These are phyloP conservation scores for Lordiphosa clarofinis DNA, from an alignment of 1,140 invertebrate genomes.

Conservation along the genomic window DNA sequence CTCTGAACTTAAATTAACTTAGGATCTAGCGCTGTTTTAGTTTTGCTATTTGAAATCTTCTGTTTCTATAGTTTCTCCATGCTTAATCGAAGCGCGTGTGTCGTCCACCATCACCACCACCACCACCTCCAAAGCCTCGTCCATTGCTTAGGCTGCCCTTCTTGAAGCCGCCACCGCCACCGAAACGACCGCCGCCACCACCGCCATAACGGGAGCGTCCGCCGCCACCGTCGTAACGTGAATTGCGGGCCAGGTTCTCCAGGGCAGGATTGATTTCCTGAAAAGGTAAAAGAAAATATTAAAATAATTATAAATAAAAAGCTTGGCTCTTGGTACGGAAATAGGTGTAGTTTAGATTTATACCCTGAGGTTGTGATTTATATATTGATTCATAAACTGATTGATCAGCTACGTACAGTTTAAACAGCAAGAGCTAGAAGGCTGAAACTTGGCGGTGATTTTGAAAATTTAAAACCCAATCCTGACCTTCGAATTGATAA, in stretches of 20 bases:
- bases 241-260: conserved; percentile 81
- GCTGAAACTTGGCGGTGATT: too few relatives aligned
- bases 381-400: neutral
- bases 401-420: too few relatives aligned
- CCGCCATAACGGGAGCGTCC: conserved; percentile 79
- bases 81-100: conserved; percentile 81
- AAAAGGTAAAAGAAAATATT: conserved; percentile 11
- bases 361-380: neutral
- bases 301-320: too few relatives aligned
- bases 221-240: conserved; percentile 80
- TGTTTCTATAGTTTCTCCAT: conserved; percentile 54
- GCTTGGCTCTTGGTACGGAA: too few relatives aligned
- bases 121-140: conserved; percentile 54
- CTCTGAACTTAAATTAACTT: conserved; percentile 70
- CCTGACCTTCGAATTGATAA: too few relatives aligned
- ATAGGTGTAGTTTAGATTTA: too few relatives aligned
- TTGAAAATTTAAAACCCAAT: too few relatives aligned
- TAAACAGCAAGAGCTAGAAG: too few relatives aligned
- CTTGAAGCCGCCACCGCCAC: conserved; percentile 74
- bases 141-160: conserved; percentile 70
- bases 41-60: conserved; percentile 70
- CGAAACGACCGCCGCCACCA: conserved; percentile 66
- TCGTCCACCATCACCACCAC: conserved; percentile 79
- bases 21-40: conserved; percentile 63
- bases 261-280: conserved; percentile 82